Conservation (phyloP, 2,888 invertebrate species). For the Crocallis elinguaria region DNA sequence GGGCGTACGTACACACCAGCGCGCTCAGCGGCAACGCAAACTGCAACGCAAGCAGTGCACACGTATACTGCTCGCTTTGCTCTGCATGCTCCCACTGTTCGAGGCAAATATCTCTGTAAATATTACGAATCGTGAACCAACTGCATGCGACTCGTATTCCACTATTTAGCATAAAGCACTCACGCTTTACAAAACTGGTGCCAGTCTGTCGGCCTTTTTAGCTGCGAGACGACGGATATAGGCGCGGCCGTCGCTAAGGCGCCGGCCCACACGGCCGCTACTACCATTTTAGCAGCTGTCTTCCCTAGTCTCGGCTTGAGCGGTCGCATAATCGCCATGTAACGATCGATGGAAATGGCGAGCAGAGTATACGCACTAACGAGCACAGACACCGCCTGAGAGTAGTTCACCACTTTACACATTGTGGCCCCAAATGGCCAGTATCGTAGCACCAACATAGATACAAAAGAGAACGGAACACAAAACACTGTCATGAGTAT, state of each 20-base stretch:
- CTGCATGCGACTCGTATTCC: background rate
- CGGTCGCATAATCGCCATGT: slow-evolving; percentile 95
- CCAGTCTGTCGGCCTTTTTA: slow-evolving; percentile 86
- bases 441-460: slow-evolving; percentile 90
- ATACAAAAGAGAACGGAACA: slow-evolving; percentile 95
- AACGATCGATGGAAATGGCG: slow-evolving; percentile 95
- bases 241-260: slow-evolving; percentile 93
- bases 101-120: slow-evolving; percentile 88
- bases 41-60: slow-evolving; percentile 91
- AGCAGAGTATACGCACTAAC: slow-evolving; percentile 96
- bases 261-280: slow-evolving; percentile 89
- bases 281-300: slow-evolving; percentile 87
- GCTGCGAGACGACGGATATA: slow-evolving; percentile 89
- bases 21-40: slow-evolving; percentile 93
- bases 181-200: slow-evolving; percentile 87
- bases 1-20: slow-evolving; percentile 92
- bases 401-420: slow-evolving; percentile 93
- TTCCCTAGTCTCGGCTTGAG: slow-evolving; percentile 92
- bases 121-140: slow-evolving; percentile 24
- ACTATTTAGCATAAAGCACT: slow-evolving; percentile 54
- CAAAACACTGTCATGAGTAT: slow-evolving; percentile 95
- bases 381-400: slow-evolving; percentile 91
- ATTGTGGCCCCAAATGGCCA: slow-evolving; percentile 95
- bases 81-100: slow-evolving; percentile 88
- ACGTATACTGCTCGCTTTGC: slow-evolving; percentile 90